These are phyloP conservation scores for Platycnemis pennipes DNA, from an alignment of 2,888 invertebrate species.

Conservation along the genomic window DNA sequence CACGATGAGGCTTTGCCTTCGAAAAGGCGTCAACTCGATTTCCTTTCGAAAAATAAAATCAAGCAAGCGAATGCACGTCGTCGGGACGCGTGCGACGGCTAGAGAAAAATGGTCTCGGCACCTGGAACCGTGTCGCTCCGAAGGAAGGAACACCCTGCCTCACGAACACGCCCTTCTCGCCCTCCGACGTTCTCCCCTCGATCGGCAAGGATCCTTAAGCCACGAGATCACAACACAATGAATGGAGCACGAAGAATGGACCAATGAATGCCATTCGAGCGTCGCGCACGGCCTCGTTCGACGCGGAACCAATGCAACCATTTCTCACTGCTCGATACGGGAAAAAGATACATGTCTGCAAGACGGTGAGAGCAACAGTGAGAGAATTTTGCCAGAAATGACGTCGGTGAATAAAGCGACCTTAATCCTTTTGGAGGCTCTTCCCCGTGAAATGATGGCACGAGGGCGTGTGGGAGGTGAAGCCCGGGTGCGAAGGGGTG, in stretches of 20 bases:
- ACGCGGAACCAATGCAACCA: not conserved
- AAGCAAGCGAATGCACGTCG: not conserved
- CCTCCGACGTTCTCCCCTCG: too few species aligned
- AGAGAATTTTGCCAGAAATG: not conserved
- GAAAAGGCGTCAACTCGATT: not conserved
- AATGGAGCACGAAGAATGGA: not conserved
- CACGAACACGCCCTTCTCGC: not conserved
- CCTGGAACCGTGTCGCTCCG: not conserved
- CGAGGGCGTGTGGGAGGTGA: not conserved
- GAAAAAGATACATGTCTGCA: not conserved
- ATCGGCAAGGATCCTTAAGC: too few species aligned
- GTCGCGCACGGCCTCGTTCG: not conserved
- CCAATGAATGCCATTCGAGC: conserved; percentile 4
- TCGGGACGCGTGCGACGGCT: not conserved
- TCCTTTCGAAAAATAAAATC: not conserved
- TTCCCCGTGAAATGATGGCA: not conserved
- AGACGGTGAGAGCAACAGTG: not conserved
- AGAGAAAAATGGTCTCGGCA: not conserved
- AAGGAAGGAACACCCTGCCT: not conserved
- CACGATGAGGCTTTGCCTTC: not conserved
- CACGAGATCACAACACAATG: conserved; percentile 7
- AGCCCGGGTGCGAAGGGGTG: not conserved
- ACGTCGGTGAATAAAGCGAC: not conserved
- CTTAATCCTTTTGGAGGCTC: not conserved
- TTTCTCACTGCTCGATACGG: too few species aligned